These are phyloP conservation scores for Saguinus midas DNA, from an alignment of 2,113 vertebrate species.

Conservation along the genomic window DNA sequence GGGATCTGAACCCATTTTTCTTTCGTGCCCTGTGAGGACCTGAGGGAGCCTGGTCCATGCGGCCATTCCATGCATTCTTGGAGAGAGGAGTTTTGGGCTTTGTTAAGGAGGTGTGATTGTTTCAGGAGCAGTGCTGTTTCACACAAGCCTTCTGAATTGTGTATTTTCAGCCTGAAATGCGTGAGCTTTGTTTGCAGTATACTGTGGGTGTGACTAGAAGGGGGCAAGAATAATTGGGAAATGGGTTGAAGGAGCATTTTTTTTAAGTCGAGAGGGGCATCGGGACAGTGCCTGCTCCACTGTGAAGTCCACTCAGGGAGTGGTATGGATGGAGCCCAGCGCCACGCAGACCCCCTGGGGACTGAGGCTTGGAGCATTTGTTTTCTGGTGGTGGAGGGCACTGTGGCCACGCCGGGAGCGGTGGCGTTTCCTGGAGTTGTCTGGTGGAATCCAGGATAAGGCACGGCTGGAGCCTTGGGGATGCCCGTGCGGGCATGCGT, in stretches of 20 bases:
- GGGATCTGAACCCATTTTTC: neutral
- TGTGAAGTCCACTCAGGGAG: neutral
- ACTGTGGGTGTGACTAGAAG: neutral
- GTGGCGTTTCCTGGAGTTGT: neutral
- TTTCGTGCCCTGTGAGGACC: neutral
- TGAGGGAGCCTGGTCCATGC: neutral
- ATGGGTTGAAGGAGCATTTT: neutral
- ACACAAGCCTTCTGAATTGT: neutral
- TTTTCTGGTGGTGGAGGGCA: neutral
- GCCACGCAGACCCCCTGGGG: neutral
- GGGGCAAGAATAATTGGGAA: neutral
- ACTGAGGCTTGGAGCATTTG: neutral
- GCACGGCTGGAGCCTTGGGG: neutral
- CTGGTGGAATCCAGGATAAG: too few species aligned
- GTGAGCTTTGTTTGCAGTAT: neutral
- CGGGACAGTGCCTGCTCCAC: neutral
- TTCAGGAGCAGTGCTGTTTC: neutral
- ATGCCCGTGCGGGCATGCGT: neutral
- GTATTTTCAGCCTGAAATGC: neutral
- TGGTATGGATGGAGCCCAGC: neutral
- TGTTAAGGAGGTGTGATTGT: neutral
- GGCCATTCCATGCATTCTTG: neutral
- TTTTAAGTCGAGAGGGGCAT: neutral
- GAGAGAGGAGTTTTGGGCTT: constrained; percentile 28
- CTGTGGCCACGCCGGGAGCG: neutral